These are phyloP conservation scores for Corynorhinus townsendii DNA, from an alignment of 2,113 vertebrate species.

Conservation along the genomic window DNA sequence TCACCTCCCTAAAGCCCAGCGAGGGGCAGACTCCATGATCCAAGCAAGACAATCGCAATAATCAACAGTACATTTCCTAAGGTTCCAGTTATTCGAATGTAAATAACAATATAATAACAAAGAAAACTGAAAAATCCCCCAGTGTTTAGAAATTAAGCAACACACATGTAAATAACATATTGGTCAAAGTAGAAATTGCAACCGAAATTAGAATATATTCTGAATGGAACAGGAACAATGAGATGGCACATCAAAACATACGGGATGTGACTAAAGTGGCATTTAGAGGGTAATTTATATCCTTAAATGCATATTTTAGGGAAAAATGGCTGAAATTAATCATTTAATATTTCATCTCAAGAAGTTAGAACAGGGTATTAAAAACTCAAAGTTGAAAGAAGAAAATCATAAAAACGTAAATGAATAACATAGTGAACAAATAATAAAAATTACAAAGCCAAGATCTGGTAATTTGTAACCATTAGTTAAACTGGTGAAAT, in stretches of 20 bases:
- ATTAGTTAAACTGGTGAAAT: background rate
- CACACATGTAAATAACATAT: background rate
- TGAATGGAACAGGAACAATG: background rate
- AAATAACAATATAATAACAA: background rate
- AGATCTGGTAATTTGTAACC: background rate
- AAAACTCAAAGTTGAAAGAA: constrained; percentile 42
- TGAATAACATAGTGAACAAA: background rate
- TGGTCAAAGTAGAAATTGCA: background rate
- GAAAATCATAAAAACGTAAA: constrained; percentile 10
- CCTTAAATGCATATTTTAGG: background rate
- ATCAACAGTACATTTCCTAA: background rate
- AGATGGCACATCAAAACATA: background rate
- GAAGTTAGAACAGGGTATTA: background rate
- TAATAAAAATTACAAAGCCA: background rate
- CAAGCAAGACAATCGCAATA: background rate
- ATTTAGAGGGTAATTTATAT: background rate
- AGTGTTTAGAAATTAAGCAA: constrained; percentile 10
- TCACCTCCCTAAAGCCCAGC: background rate
- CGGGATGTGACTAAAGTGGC: background rate
- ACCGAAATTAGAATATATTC: background rate
- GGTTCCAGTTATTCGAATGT: background rate
- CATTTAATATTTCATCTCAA: background rate
- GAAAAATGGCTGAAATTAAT: background rate
- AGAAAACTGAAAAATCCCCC: background rate
- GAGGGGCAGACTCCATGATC: background rate